A percentile compares a stretch with the other conserved stretches of the same genome.
These are phyloP conservation scores for Cariama cristata DNA, from an alignment of 2,113 vertebrate genomes.

Conservation along the genomic window DNA sequence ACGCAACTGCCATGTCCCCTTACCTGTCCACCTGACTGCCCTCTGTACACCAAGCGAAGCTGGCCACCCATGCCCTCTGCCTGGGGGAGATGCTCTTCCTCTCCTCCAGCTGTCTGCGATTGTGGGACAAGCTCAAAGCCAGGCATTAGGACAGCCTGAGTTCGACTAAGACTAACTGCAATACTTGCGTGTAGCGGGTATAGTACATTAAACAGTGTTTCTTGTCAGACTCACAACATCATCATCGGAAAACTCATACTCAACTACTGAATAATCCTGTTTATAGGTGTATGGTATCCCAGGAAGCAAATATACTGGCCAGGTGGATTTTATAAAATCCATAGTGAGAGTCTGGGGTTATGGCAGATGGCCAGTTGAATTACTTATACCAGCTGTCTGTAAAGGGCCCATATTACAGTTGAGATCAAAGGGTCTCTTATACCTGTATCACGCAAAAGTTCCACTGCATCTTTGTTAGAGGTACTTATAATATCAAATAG, in stretches of 20 bases:
- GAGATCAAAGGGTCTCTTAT: background rate
- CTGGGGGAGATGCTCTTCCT: background rate
- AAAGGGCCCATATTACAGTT: background rate
- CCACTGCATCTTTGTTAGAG: background rate
- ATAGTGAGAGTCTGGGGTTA: background rate
- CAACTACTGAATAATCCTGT: background rate
- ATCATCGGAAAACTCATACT: background rate
- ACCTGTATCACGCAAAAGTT: background rate
- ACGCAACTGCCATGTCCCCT: rapidly evolving
- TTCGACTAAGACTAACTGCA: background rate
- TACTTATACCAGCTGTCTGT: background rate
- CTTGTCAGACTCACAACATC: background rate
- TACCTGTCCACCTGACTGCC: background rate
- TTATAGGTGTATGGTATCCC: background rate
- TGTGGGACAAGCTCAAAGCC: background rate
- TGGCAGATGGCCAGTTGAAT: background rate
- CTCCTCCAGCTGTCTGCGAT: rapidly evolving
- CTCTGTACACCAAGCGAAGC: background rate
- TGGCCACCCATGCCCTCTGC: background rate
- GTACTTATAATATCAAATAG: background rate
- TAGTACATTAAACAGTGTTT: background rate
- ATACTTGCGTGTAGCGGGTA: background rate
- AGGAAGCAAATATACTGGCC: background rate
- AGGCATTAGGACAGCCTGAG: background rate
- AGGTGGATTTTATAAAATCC: background rate